Evolutionary conservation across 2,113 vertebrate genomes (phyloP), one percentile per base, ranked within the genome.

Genomic region (Callocephalon fimbriatum): DNA sequence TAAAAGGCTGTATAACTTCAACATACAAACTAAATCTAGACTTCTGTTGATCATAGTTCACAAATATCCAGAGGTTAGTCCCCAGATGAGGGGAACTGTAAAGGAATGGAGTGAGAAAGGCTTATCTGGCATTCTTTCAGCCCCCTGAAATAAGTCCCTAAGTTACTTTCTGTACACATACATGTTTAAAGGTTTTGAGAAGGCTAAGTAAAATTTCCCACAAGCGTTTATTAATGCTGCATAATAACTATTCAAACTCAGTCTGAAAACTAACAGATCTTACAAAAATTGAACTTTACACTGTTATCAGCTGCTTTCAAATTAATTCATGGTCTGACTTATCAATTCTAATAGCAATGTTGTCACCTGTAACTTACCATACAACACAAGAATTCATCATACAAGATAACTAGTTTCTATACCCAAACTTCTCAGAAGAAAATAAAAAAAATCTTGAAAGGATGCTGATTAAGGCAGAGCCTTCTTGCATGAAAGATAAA

Each of bases 21-120:
- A 32, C 13, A 53, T 6, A 53, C 9, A 17, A 65, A 56, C 6
- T 44, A 75, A 74, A 66, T 53, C 18, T 59, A 56, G 50, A 13
- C 18, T 62, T 47, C 51, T 53, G 2, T 12, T 75, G 23, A 23
- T 85, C 78, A 50, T 5, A 3, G 15, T 66, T 93, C 65, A n/a
- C 10, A 50, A 47, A 7, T n/a, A 77, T n/a, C 35, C 47, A 50
- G 11, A 82, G 65, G 5, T 32, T n/a, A 37, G 7, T 21, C 12
- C 16, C 8, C 38, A 42, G 5, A 32, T 6, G 4, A 18, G 4
- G 14, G 13, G 1, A 0, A 8, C 0, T n/a, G 27, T n/a, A n/a
- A n/a, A 20, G 15, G 7, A 23, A 23, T 32, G 20, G 26, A 59
- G 8, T 21, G 6, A 61, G 12, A 47, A 10, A 20, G 9, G 9